Evolutionary conservation across 2,888 invertebrate species (phyloP).

Genomic region (Coronaproctus castanopsis): DNA sequence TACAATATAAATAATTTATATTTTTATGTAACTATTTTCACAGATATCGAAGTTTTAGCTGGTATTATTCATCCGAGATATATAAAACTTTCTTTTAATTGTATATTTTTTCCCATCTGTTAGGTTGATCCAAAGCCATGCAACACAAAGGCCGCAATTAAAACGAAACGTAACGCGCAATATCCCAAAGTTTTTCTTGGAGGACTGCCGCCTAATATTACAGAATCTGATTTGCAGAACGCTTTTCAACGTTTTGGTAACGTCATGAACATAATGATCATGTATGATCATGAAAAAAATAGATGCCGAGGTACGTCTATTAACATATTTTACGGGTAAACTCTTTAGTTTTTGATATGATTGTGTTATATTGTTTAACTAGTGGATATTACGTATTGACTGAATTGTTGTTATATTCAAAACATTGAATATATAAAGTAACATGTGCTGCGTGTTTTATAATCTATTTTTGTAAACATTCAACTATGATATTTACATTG

Average conservation of each 20-base stretch:
- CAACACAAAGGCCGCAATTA: slow-evolving; percentile 9
- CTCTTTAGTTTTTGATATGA: no score
- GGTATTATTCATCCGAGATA: no score
- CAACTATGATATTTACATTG: not conserved
- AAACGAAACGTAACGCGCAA: slow-evolving; percentile 9
- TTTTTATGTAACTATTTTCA: no score
- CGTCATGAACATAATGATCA: slow-evolving; percentile 11
- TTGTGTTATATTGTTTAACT: no score
- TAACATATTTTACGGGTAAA: no score
- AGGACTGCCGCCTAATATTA: slow-evolving; percentile 8
- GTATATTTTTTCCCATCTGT: no score
- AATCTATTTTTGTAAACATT: not conserved
- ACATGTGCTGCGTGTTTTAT: no score
- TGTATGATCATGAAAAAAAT: slow-evolving; percentile 13
- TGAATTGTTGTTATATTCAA: no score
- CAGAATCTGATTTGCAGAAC: slow-evolving; percentile 8
- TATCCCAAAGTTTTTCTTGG: slow-evolving; percentile 11
- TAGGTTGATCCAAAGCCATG: slow-evolving; percentile 12
- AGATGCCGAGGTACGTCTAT: slow-evolving; percentile 9
- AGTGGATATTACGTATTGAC: no score
- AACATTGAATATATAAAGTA: no score
- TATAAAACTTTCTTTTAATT: no score
- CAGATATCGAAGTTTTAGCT: no score
- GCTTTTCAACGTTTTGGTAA: slow-evolving; percentile 8
- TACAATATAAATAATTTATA: not conserved